Base-by-base conservation (phyloP, 2,888 invertebrate genomes). In the Nemurella pictetii region DNA sequence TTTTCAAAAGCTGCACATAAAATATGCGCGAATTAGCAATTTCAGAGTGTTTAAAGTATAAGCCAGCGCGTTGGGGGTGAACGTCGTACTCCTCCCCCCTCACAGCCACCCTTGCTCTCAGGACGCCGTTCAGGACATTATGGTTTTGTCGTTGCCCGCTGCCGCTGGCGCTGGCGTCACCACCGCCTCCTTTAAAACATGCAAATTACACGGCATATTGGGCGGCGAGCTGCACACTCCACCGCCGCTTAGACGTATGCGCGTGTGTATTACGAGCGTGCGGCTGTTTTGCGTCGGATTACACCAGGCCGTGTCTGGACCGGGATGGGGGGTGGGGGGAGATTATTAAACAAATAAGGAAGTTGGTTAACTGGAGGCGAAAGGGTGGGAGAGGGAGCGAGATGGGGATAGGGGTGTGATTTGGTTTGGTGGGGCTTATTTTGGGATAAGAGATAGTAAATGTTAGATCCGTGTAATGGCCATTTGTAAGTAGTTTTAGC, bases 181-280 rank as follows among this genome's bases (percentile, higher is more conserved):
- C 35, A 35, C 35, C 35, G 35, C 35, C 35, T 4, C 55, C 55
- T 84, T 85, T 85, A 86, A 86, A 85, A 84, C 86, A 86, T 86
- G 86, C 86, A 86, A 86, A 86, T 86, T 84, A 80, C 84, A 72
- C 3, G 85, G 86, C 85, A 86, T 86, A 86, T 86, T 85, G 82
- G 80, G 84, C 55, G 55, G 15, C 55, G 55, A n/a, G n/a, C 5
- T 2, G 12, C 55, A 55, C 55, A 55, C 55, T 20, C 55, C 55
- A 55, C 55, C 15, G 55, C 55, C 55, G 55, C 55, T 20, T 20
- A 12, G 55, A 55, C 9, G 55, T 55, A 55, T 55, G 55, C 55
- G 55, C 9, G 55, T 55, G 55, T 55, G 55, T 55, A 55, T 55
- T 55, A 55, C 55, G 55, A 55, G 3, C 55, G 55, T 55, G 55